phyloP scores from a whole-genome alignment of 1,140 invertebrate genomes.

The Eupeodes corollae region DNA sequence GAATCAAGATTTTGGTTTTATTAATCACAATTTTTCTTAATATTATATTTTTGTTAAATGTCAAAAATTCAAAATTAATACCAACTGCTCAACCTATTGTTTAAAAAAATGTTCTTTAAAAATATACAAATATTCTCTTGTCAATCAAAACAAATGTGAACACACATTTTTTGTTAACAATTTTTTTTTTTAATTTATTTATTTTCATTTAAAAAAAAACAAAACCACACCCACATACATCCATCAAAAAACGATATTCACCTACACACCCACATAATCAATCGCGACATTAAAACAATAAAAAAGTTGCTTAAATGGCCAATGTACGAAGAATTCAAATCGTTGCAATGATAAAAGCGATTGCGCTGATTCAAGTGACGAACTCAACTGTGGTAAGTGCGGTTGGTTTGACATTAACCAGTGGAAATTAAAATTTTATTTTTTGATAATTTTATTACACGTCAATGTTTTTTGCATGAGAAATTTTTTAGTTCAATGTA shows the following conservation, averaged over 20 bases:
- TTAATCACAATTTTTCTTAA: too few species aligned
- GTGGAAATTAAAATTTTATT: too few species aligned
- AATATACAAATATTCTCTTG: too few species aligned
- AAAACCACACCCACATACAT: slow-evolving; percentile 1
- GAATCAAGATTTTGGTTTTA: too few species aligned
- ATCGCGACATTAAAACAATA: slow-evolving; percentile 1
- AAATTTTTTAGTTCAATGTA: not conserved
- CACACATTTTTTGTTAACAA: too few species aligned
- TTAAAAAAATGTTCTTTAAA: too few species aligned
- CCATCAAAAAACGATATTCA: slow-evolving; percentile 6
- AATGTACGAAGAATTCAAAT: slow-evolving; percentile 37
- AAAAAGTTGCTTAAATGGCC: slow-evolving; percentile 31
- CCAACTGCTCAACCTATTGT: too few species aligned
- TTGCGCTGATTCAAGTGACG: slow-evolving; percentile 63
- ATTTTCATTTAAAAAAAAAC: too few species aligned
- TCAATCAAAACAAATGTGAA: too few species aligned
- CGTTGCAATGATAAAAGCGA: slow-evolving; percentile 57
- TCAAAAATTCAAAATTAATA: too few species aligned
- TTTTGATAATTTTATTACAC: not conserved
- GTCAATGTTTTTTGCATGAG: not conserved
- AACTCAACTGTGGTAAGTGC: slow-evolving; percentile 47
- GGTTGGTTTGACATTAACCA: not conserved
- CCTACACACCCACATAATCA: slow-evolving; percentile 1
- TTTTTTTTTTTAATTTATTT: too few species aligned
- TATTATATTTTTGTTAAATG: too few species aligned